Evolutionary conservation across 2,888 invertebrate species (phyloP).

Genomic region (Glaucopsyche alexis): DNA sequence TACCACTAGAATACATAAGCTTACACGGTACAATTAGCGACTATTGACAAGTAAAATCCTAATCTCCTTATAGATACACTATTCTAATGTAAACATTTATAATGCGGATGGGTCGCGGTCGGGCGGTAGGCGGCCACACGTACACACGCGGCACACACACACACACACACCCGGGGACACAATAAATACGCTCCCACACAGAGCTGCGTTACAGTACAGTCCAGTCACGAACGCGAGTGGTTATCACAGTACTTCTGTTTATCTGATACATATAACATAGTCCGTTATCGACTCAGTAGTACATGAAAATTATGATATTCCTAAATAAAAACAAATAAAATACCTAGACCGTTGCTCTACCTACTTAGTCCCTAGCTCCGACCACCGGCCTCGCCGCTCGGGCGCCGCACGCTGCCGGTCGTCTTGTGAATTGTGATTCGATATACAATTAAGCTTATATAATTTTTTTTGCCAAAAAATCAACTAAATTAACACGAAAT

Average conservation of each 20-base stretch:
- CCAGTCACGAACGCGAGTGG: constrained; percentile 61
- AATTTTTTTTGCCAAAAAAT: constrained; percentile 50
- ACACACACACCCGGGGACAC: not conserved
- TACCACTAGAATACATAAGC: constrained; percentile 35
- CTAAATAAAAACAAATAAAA: constrained; percentile 58
- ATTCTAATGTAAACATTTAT: constrained; percentile 29
- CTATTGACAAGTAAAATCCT: constrained; percentile 28
- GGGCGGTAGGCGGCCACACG: constrained; percentile 2
- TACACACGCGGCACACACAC: constrained; percentile 6
- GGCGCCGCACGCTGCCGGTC: constrained; percentile 20
- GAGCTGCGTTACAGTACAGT: constrained; percentile 42
- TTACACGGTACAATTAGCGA: constrained; percentile 22
- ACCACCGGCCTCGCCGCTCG: constrained; percentile 32
- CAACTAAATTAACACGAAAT: constrained; percentile 55
- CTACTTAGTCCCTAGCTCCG: constrained; percentile 56
- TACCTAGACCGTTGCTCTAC: constrained; percentile 58
- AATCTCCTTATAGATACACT: constrained; percentile 23
- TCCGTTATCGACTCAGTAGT: constrained; percentile 36
- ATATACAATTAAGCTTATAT: constrained; percentile 46
- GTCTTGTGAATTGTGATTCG: constrained; percentile 31
- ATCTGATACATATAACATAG: constrained; percentile 48
- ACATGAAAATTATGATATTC: constrained; percentile 43
- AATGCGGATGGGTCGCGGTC: constrained; percentile 10
- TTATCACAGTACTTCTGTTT: constrained; percentile 72
- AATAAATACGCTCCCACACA: constrained; percentile 36